Evolutionary conservation across 2,113 vertebrate genomes (phyloP), one percentile per base, ranked within the genome.

Genomic region (Serinus canaria): DNA sequence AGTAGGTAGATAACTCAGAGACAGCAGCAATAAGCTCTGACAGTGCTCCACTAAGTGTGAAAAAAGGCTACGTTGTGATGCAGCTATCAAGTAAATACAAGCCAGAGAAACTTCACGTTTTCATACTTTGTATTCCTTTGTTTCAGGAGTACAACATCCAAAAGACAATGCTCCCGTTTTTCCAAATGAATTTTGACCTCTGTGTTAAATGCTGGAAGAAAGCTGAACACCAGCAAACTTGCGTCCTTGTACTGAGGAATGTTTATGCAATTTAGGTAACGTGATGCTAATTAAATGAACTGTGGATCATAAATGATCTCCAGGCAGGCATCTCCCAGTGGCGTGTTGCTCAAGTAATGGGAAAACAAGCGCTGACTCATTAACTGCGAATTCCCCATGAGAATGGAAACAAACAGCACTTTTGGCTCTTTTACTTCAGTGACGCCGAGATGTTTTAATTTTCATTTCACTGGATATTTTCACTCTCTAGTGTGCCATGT

Each of bases 181-280:
- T 43, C 62, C 58, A 52, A 63, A 50, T 52, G 80, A 89, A 92
- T 84, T 96, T 90, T 77, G 87, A 94, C 55, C 67, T 79, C 15
- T 13, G 35, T 58, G 28, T 46, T 91, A 43, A 73, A 31, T 19
- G 39, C 17, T 94, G 79, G n/a, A 64, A 55, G 60, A 50, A n/a
- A 58, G 50, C 16, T 62, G 63, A 87, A 49, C 60, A 79, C 3
- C 2, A 44, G 35, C 6, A 69, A 83, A 9, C 25, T 55, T 9
- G 8, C 1, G 1, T 56, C 25, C 35, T 56, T 49, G 31, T 15
- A 19, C 43, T 23, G 53, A 74, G n/a, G 53, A 75, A 83, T 25
- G 58, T 52, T 74, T 52, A 46, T 62, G 33, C 53, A 58, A 41
- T 72, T 78, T 35, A 37, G 90, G 44, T 87, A 91, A 80, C 27